Conservation (phyloP, 1,140 invertebrate species). For the Caenorhabditis latens region DNA sequence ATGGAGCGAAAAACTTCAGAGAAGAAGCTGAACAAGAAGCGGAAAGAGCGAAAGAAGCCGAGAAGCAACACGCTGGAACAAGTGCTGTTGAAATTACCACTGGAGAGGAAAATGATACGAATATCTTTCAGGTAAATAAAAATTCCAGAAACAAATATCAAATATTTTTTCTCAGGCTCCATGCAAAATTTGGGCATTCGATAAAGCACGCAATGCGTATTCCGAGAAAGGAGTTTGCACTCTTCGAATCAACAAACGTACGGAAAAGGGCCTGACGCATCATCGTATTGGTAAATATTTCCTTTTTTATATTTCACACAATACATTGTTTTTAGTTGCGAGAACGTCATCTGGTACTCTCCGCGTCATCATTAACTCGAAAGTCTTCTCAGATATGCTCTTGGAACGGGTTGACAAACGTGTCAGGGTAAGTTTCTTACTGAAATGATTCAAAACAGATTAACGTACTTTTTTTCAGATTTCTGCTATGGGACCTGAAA, state of each 20-base stretch:
- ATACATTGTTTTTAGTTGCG: slow-evolving; percentile 35
- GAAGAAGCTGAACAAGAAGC: slow-evolving; percentile 46
- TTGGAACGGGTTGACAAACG: slow-evolving; percentile 44
- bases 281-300: slow-evolving; percentile 38
- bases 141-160: background rate
- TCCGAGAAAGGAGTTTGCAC: slow-evolving; percentile 33
- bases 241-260: slow-evolving; percentile 34
- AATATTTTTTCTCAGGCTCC: slow-evolving; percentile 12
- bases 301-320: background rate
- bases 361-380: slow-evolving; percentile 40
- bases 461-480: background rate
- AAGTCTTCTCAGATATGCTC: slow-evolving; percentile 49
- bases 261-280: slow-evolving; percentile 46
- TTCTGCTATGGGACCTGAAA: slow-evolving; percentile 44
- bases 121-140: slow-evolving; percentile 18
- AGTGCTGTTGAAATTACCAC: slow-evolving; percentile 35
- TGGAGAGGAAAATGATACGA: slow-evolving; percentile 48
- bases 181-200: slow-evolving; percentile 53
- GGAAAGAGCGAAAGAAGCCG: slow-evolving; percentile 40
- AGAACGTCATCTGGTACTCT: slow-evolving; percentile 45
- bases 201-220: slow-evolving; percentile 11
- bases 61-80: slow-evolving; percentile 50
- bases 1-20: slow-evolving; percentile 20
- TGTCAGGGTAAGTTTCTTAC: background rate
- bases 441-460: background rate